A percentile compares a stretch with the other conserved stretches of the same genome.
These are phyloP conservation scores for Anisognathus igniventris DNA, from an alignment of 2,797 vertebrate genomes.

Conservation along the genomic window DNA sequence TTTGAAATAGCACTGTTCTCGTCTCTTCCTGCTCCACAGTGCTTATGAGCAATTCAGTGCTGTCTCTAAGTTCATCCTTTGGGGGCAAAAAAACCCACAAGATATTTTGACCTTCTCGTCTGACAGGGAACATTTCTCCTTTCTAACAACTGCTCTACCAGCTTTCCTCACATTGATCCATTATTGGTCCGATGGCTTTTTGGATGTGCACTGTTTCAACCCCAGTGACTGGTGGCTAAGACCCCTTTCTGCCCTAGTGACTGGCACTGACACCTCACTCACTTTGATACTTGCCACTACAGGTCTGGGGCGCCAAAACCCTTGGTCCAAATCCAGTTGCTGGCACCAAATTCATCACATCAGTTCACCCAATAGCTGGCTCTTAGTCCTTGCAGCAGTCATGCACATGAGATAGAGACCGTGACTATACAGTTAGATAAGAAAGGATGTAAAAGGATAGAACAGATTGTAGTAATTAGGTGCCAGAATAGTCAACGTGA, in stretches of 20 bases:
- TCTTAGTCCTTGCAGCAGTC: background rate
- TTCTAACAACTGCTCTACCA: background rate
- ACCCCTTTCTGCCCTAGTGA: background rate
- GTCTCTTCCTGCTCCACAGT: background rate
- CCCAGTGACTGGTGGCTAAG: background rate
- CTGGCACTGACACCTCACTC: background rate
- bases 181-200: background rate
- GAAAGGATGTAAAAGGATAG: background rate
- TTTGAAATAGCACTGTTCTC: background rate
- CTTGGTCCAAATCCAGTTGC: background rate
- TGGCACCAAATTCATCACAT: background rate
- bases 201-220: rapidly evolving
- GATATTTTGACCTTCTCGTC: background rate
- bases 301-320: background rate
- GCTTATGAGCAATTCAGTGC: background rate
- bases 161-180: background rate
- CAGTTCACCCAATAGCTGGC: rapidly evolving
- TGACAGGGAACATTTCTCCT: background rate
- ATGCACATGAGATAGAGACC: rapidly evolving
- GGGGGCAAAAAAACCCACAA: background rate
- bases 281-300: too few species aligned
- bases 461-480: background rate
- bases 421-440: background rate
- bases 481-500: background rate
- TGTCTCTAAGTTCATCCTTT: background rate